phyloP scores from a whole-genome alignment of 1,140 invertebrate genomes.

The Cryptotermes secundus region DNA sequence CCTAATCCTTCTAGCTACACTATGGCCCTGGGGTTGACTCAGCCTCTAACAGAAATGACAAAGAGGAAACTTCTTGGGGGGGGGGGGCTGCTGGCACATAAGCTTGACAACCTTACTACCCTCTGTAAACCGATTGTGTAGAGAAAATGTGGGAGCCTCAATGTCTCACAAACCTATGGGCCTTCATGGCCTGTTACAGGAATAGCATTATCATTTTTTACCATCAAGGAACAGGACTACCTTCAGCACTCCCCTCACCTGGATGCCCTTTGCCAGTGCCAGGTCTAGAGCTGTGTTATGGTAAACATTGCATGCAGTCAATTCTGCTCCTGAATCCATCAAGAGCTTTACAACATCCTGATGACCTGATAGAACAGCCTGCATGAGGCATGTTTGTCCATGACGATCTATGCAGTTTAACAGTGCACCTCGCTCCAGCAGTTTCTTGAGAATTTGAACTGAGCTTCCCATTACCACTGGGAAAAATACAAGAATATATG shows the following conservation, averaged over 20 bases:
- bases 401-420: neutral
- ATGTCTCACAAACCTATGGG: no score
- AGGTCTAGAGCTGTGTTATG: slow-evolving; percentile 15
- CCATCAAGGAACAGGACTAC: neutral
- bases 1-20: no score
- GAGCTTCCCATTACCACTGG: slow-evolving; percentile 1
- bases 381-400: slow-evolving; percentile 24
- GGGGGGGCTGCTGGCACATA: no score
- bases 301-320: neutral
- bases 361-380: neutral
- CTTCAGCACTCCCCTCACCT: neutral
- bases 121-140: no score
- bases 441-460: neutral
- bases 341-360: slow-evolving; percentile 21
- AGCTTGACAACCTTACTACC: no score
- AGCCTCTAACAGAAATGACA: no score
- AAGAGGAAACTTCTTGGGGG: no score
- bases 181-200: no score
- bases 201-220: no score
- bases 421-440: slow-evolving; percentile 4
- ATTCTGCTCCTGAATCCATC: slow-evolving; percentile 10
- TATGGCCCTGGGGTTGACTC: no score
- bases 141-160: no score
- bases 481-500: no score
- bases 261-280: neutral